Evolutionary conservation across 2,888 invertebrate genomes (phyloP).

Genomic region (Salpingus planirostris): DNA sequence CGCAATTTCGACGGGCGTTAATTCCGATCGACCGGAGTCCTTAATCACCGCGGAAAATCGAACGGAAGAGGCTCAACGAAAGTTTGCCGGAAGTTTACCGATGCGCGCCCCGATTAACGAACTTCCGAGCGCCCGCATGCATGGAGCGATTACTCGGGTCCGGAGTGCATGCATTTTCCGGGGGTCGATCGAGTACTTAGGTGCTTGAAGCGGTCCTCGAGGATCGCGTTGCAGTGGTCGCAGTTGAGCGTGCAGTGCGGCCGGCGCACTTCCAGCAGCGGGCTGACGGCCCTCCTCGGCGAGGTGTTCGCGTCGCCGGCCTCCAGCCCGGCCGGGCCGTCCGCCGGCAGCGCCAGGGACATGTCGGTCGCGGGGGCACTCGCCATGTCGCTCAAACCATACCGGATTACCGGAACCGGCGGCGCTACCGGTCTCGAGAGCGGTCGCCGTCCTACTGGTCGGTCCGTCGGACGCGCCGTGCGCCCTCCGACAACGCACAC

Average conservation of each 20-base stretch:
- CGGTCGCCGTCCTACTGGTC: constrained; percentile 12
- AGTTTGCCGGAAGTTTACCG: too few species aligned
- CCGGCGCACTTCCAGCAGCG: constrained; percentile 58
- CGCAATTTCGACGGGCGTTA: too few species aligned
- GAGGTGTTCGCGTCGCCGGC: constrained; percentile 46
- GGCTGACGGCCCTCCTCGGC: constrained; percentile 60
- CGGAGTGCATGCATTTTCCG: too few species aligned
- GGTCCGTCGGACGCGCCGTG: constrained; percentile 12
- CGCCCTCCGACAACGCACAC: constrained; percentile 15
- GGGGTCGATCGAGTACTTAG: too few species aligned
- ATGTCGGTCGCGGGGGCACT: constrained; percentile 31
- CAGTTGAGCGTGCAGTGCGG: constrained; percentile 68
- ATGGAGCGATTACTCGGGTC: too few species aligned
- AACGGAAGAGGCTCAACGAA: too few species aligned
- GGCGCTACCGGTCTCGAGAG: constrained; percentile 12
- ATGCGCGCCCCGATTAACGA: too few species aligned
- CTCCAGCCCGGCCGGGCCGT: constrained; percentile 38
- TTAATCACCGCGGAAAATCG: too few species aligned
- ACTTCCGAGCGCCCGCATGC: too few species aligned
- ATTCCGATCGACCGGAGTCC: too few species aligned
- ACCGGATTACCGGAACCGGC: constrained; percentile 13
- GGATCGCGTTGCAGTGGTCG: constrained; percentile 58
- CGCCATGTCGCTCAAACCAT: constrained; percentile 21
- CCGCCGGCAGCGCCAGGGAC: constrained; percentile 51
- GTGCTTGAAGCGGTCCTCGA: constrained; percentile 60